Conservation (phyloP, 2,888 invertebrate genomes). For the Ennomos quercinarius region DNA sequence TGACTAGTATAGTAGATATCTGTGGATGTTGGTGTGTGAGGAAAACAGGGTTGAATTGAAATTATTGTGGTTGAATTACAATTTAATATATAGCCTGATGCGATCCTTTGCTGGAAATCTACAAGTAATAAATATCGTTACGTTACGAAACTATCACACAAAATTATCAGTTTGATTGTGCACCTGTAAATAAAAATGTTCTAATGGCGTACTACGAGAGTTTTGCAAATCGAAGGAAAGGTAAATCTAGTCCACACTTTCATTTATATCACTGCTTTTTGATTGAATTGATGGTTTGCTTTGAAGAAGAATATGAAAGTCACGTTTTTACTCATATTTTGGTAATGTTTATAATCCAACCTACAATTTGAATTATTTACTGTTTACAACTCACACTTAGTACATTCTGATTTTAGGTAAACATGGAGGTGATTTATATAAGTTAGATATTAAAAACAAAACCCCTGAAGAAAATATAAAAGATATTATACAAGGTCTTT, state of each 20-base stretch:
- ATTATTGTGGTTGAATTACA: constrained; percentile 38
- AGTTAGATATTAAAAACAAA: constrained; percentile 85
- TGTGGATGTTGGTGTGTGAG: constrained; percentile 50
- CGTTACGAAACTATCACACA: constrained; percentile 37
- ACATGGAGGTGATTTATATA: constrained; percentile 87
- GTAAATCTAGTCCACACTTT: constrained; percentile 60
- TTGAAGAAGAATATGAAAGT: not conserved
- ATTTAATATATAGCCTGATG: constrained; percentile 53
- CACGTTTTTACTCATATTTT: constrained; percentile 2
- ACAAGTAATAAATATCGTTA: constrained; percentile 41
- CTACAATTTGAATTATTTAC: constrained; percentile 27
- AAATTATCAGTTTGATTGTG: constrained; percentile 33
- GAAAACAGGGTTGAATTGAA: constrained; percentile 63
- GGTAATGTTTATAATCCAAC: constrained; percentile 23
- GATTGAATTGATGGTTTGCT: constrained; percentile 16
- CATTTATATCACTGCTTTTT: constrained; percentile 30
- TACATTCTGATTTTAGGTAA: constrained; percentile 67
- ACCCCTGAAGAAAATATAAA: constrained; percentile 87
- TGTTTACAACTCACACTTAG: constrained; percentile 28
- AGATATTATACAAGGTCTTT: constrained; percentile 87
- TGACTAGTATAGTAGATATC: constrained; percentile 30
- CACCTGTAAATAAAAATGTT: constrained; percentile 62
- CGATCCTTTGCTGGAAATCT: constrained; percentile 45
- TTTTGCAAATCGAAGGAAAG: constrained; percentile 81
- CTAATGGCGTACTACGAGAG: constrained; percentile 81